Base-by-base conservation (phyloP, 2,797 vertebrate genomes). In the Adelosebastes latens region DNA sequence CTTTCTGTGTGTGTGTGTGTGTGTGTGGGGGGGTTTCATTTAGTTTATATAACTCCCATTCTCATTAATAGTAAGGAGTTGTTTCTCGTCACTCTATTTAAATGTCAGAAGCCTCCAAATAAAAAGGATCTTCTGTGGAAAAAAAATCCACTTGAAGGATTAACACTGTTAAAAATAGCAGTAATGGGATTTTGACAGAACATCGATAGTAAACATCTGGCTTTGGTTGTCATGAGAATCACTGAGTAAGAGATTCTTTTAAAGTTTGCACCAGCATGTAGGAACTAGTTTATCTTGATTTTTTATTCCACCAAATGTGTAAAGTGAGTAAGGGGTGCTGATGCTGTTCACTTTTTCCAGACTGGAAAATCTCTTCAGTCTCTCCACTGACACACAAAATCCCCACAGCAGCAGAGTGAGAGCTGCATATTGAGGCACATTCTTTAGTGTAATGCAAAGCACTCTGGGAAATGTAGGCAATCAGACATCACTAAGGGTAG, bases 311-410 rank as follows among this genome's bases (percentile, higher is more conserved):
- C 10, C 1, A 22, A 64, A 49, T 78, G 13, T 86, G 86, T 39
- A 89, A 72, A 76, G 18, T 56, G 77, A 78, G 82, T 61, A 55
- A 66, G 73, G 61, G 81, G 72, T 34, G n/a, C 55, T 59, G 36
- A 85, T 90, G 46, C 87, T 90, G 46, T 86, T 91, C 80, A 86
- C 16, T 82, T 87, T 93, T 93, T 92, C 89, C 88, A 77, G 52
- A 70, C 62, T 86, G 88, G 90, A 89, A 93, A 91, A 81, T 46
- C 24, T 81, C 61, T 72, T 52, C 61, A 61, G 73, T 63, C 74
- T 89, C 69, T 12, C n/a, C 72, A 24, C 74, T 64, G 71, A 72
- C 39, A 78, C 71, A 69, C 46, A 81, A 75, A 75, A 49, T 42
- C 14, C 52, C 46, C 42, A 63, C 29, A 64, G 70, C 65, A 64